Evolutionary conservation across 2,888 invertebrate genomes (phyloP).

Genomic region (Lasioglossum lativentre): DNA sequence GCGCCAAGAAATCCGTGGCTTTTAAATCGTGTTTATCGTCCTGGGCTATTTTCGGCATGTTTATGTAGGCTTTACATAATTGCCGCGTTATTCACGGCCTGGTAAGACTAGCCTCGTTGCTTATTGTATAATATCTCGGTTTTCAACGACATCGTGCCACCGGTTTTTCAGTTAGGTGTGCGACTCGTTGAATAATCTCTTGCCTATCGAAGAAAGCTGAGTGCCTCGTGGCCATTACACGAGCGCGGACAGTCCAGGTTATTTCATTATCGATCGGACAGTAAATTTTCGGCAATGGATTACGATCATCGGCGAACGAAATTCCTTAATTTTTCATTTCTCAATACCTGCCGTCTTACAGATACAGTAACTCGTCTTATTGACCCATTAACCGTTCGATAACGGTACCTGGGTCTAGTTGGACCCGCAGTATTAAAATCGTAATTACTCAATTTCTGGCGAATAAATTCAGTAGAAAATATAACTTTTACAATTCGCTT

Average conservation of each 20-base stretch:
- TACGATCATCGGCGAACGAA: neutral
- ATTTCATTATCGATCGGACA: neutral
- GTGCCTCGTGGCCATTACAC: neutral
- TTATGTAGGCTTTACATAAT: constrained; percentile 28
- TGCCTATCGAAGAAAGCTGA: constrained; percentile 21
- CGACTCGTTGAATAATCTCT: constrained; percentile 15
- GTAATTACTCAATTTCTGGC: too few relatives aligned
- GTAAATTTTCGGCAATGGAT: neutral
- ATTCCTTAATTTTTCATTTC: neutral
- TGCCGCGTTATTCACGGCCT: too few relatives aligned
- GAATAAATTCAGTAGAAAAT: too few relatives aligned
- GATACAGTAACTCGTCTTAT: too few relatives aligned
- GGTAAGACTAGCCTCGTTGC: neutral
- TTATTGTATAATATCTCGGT: constrained; percentile 16
- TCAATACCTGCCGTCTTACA: neutral
- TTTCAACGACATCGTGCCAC: neutral
- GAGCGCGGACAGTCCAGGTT: too few relatives aligned
- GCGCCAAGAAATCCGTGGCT: constrained; percentile 8
- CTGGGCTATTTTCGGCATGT: constrained; percentile 15
- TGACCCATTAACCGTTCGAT: too few relatives aligned
- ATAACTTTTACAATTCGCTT: too few relatives aligned
- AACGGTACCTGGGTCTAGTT: too few relatives aligned
- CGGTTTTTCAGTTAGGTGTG: neutral
- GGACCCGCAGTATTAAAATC: too few relatives aligned
- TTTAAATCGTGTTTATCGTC: neutral